These are phyloP conservation scores for Pecten maximus DNA, from an alignment of 2,888 invertebrate genomes.

Conservation along the genomic window DNA sequence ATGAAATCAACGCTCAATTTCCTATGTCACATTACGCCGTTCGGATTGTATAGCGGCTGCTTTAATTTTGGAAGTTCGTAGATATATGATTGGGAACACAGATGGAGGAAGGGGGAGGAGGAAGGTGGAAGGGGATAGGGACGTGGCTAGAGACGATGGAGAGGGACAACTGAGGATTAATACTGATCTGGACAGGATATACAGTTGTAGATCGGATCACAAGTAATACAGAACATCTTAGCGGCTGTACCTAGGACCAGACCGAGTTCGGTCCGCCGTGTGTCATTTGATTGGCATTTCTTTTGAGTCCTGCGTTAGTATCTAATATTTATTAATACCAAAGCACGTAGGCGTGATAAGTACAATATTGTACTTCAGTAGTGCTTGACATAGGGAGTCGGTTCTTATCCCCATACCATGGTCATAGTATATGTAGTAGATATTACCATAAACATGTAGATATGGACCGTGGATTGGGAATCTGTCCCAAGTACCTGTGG, in stretches of 20 bases:
- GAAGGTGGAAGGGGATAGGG: neutral
- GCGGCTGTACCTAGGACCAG: neutral
- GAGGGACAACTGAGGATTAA: neutral
- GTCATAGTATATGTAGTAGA: too few relatives aligned
- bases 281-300: neutral
- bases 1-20: neutral
- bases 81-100: neutral
- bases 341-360: too few relatives aligned
- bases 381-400: too few relatives aligned
- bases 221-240: neutral
- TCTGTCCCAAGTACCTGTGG: too few relatives aligned
- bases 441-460: too few relatives aligned
- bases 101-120: neutral
- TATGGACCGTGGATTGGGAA: too few relatives aligned
- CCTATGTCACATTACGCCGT: neutral
- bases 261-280: neutral
- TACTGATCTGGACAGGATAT: neutral
- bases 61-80: neutral
- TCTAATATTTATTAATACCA: too few relatives aligned
- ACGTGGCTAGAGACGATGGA: neutral
- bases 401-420: too few relatives aligned
- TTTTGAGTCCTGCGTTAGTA: neutral
- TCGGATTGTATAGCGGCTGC: neutral
- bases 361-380: too few relatives aligned
- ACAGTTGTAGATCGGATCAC: neutral